Conservation (phyloP, 2,113 vertebrate genomes). For the Oxygymnocypris stewartii region DNA sequence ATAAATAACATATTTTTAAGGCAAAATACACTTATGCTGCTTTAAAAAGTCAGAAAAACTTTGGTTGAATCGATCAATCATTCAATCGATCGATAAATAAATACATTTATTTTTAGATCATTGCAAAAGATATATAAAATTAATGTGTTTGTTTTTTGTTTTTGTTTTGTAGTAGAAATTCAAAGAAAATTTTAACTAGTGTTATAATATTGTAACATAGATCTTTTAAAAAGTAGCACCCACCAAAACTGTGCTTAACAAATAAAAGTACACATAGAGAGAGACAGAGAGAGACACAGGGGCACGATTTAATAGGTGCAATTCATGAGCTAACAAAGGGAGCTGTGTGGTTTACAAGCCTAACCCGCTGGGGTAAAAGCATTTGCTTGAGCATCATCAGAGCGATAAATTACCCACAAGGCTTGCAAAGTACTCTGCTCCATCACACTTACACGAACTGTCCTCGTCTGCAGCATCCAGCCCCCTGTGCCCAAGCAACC, state of each 20-base stretch:
- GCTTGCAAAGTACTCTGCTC: conserved; percentile 47
- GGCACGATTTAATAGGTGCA: conserved; percentile 43
- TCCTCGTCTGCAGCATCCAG: conserved; percentile 35
- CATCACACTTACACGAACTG: conserved; percentile 56
- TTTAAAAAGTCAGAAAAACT: no score
- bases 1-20: no score
- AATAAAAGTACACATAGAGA: background rate
- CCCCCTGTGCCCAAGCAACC: conserved; percentile 10
- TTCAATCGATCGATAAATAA: no score
- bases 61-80: no score
- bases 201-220: no score
- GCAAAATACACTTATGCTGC: no score
- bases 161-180: no score
- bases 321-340: conserved; percentile 38
- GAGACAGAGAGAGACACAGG: background rate
- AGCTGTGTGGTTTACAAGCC: conserved; percentile 36
- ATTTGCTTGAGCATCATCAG: conserved; percentile 54
- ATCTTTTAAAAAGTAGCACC: background rate
- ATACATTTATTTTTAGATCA: no score
- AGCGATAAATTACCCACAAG: conserved; percentile 56
- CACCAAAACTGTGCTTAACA: background rate
- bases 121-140: no score
- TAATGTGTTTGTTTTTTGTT: no score
- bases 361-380: conserved; percentile 29
- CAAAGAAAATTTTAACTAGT: no score